These are phyloP conservation scores for Calliopsis andreniformis DNA, from an alignment of 1,140 invertebrate species.

Conservation along the genomic window DNA sequence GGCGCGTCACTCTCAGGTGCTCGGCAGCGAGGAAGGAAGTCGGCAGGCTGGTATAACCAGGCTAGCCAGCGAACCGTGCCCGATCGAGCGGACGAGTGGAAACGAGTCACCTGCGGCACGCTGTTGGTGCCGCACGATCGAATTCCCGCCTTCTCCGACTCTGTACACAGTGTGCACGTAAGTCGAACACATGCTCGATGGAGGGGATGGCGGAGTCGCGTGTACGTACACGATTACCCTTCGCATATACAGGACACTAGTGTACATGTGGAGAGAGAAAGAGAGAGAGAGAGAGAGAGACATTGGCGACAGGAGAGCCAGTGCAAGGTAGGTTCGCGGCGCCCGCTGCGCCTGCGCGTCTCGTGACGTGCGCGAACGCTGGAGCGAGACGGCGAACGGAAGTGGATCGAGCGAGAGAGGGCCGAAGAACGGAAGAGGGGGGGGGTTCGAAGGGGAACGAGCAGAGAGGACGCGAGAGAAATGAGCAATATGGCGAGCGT, in stretches of 20 bases:
- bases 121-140: slow-evolving; percentile 61
- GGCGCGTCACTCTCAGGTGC: slow-evolving; percentile 76
- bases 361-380: slow-evolving; percentile 45
- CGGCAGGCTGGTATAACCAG: slow-evolving; percentile 36
- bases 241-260: too few species aligned
- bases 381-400: slow-evolving; percentile 19
- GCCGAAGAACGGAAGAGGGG: slow-evolving; percentile 23
- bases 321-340: slow-evolving; percentile 26
- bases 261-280: too few species aligned
- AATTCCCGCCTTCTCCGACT: slow-evolving; percentile 67
- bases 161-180: too few species aligned
- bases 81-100: slow-evolving; percentile 64
- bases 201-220: too few species aligned
- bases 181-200: too few species aligned
- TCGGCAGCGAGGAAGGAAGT: slow-evolving; percentile 60
- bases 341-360: slow-evolving; percentile 49
- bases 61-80: slow-evolving; percentile 45
- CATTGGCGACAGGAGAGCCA: background rate
- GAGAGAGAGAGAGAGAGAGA: slow-evolving; percentile 8
- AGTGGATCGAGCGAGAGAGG: background rate
- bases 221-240: too few species aligned
- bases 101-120: slow-evolving; percentile 66
- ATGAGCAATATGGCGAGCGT: slow-evolving; percentile 37
- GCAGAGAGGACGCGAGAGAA: background rate
- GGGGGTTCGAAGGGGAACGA: slow-evolving; percentile 26